Evolutionary conservation across 2,888 invertebrate genomes (phyloP).

Genomic region (Patella pellucida): DNA sequence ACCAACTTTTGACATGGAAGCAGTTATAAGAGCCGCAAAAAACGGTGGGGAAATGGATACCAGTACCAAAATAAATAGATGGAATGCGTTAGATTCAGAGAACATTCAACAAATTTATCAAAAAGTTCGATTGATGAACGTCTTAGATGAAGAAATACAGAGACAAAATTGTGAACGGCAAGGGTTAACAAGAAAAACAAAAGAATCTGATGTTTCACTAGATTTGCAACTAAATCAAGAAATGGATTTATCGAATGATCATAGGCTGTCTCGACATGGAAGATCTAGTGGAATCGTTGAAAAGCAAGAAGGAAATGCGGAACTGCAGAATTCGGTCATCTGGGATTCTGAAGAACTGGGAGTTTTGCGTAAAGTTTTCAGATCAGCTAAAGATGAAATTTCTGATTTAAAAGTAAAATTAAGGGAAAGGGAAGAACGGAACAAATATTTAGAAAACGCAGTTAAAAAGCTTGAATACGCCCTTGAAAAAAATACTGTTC

Average conservation of each 20-base stretch:
- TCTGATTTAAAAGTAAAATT: constrained; percentile 50
- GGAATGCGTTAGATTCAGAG: constrained; percentile 47
- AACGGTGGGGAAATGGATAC: constrained; percentile 36
- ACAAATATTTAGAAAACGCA: constrained; percentile 43
- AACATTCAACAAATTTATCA: constrained; percentile 57
- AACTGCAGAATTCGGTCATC: constrained; percentile 54
- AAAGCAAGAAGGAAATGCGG: constrained; percentile 33
- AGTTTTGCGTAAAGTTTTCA: constrained; percentile 58
- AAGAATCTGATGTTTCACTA: no score
- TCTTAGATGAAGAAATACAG: constrained; percentile 55
- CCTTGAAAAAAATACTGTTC: constrained; percentile 38
- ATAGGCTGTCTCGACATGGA: not conserved
- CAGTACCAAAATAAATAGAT: constrained; percentile 39
- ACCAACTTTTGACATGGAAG: constrained; percentile 53
- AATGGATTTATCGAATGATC: not conserved
- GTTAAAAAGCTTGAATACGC: constrained; percentile 37
- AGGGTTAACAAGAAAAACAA: no score
- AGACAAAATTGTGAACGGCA: not conserved
- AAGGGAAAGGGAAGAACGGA: constrained; percentile 46
- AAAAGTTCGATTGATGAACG: constrained; percentile 56
- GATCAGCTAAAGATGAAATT: constrained; percentile 56
- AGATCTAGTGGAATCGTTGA: constrained; percentile 4
- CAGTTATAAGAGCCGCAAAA: constrained; percentile 47
- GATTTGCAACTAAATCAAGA: not conserved
- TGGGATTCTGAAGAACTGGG: constrained; percentile 62